Percentiles rank a stretch among this genome's conserved stretches.
These are phyloP conservation scores for Gallinago paraguaiae DNA, from an alignment of 2,113 vertebrate species.

Conservation along the genomic window DNA sequence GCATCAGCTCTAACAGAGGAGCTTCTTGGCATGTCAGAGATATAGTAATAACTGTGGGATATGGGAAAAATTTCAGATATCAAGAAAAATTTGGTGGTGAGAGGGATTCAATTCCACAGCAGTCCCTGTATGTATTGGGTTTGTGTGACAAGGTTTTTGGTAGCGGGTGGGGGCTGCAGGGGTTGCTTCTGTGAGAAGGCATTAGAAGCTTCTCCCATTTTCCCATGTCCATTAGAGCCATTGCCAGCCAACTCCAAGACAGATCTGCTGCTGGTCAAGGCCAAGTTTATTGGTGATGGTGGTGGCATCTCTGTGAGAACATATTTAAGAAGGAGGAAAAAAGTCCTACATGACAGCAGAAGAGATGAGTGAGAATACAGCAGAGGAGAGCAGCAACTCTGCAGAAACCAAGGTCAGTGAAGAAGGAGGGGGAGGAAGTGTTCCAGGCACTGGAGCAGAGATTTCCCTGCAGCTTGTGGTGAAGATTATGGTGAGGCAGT, in stretches of 20 bases:
- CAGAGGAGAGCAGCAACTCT: neutral
- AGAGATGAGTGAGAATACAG: neutral
- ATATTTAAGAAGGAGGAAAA: neutral
- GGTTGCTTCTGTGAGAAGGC: neutral
- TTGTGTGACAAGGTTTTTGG: neutral
- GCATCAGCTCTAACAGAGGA: neutral
- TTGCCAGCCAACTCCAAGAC: accelerated
- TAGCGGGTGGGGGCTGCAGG: accelerated
- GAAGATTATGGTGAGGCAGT: neutral
- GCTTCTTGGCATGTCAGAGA: neutral
- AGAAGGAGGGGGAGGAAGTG: neutral
- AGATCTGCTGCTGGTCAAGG: accelerated
- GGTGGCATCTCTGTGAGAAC: neutral
- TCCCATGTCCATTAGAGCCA: accelerated
- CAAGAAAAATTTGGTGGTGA: neutral
- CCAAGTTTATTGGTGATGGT: accelerated
- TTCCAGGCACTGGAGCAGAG: accelerated
- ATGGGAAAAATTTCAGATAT: neutral
- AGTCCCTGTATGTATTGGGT: neutral
- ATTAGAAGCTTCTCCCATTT: neutral
- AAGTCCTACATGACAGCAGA: neutral
- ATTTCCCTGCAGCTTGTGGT: neutral
- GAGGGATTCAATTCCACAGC: neutral
- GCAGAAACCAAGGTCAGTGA: neutral
- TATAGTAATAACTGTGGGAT: neutral